These are phyloP conservation scores for Rhabdomys pumilio DNA, from an alignment of 2,797 vertebrate genomes.

Conservation along the genomic window DNA sequence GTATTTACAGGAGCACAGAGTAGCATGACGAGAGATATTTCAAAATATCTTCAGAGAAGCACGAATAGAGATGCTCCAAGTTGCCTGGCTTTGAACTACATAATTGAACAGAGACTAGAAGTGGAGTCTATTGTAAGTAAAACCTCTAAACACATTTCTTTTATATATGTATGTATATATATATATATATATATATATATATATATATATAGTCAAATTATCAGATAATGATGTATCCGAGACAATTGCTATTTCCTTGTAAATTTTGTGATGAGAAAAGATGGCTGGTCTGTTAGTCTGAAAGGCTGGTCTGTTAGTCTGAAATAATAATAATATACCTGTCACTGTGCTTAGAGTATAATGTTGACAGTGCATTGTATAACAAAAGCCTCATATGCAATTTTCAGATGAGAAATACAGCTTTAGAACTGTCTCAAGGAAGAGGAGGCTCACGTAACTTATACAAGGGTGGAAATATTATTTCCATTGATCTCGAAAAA, in stretches of 20 bases:
- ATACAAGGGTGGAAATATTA: no score
- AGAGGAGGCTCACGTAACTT: not conserved
- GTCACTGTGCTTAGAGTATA: not conserved
- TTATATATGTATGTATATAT: not conserved
- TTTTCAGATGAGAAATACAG: not conserved
- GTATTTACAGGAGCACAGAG: not conserved
- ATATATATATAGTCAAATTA: not conserved
- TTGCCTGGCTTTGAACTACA: not conserved
- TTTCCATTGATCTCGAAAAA: not conserved
- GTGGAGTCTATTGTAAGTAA: not conserved
- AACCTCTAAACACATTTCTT: not conserved
- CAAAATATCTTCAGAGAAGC: not conserved
- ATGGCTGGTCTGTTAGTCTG: not conserved
- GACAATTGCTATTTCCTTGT: not conserved
- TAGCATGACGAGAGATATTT: not conserved
- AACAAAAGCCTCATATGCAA: not conserved
- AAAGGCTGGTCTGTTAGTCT: not conserved
- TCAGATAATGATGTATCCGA: not conserved
- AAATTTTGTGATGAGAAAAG: not conserved
- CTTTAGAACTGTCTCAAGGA: not conserved
- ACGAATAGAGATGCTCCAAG: not conserved
- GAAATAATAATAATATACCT: not conserved
- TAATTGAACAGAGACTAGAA: constrained; percentile 18
- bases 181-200: no score
- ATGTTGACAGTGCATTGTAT: not conserved